phyloP scores from a whole-genome alignment of 92 coral and sea anemone species.

The Galaxea fascicularis region DNA sequence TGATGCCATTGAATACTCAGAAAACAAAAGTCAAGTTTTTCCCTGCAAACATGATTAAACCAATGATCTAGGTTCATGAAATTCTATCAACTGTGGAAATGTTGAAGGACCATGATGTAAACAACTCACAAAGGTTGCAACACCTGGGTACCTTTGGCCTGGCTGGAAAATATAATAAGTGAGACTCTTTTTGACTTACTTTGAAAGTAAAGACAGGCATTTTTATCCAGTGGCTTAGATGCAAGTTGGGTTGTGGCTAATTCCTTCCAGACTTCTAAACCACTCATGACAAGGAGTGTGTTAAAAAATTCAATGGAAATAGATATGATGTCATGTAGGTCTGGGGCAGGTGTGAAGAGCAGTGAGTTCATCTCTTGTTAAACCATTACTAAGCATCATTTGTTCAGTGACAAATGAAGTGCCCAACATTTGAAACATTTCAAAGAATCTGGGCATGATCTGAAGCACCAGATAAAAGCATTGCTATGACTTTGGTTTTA shows the following conservation, averaged over 20 bases:
- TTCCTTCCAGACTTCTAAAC: constrained; percentile 22
- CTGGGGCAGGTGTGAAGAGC: constrained; percentile 46
- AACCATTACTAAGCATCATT: constrained; percentile 27
- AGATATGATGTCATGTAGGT: constrained; percentile 48
- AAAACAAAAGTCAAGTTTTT: not conserved
- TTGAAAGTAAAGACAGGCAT: constrained; percentile 78
- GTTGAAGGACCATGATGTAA: constrained; percentile 44
- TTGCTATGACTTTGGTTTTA: not conserved
- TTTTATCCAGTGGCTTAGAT: constrained; percentile 12
- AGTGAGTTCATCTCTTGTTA: constrained; percentile 47
- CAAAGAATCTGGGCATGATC: not conserved
- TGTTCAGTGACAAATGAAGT: constrained; percentile 14
- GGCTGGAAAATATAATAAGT: not conserved
- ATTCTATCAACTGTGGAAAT: constrained; percentile 34
- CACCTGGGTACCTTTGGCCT: not conserved
- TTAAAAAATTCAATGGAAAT: constrained; percentile 52
- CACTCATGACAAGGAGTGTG: constrained; percentile 18
- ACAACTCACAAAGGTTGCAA: constrained; percentile 31
- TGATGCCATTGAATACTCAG: not conserved
- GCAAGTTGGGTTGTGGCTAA: constrained; percentile 17
- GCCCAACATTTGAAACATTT: not conserved
- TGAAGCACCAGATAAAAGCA: not conserved
- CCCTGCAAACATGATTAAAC: constrained; percentile 15
- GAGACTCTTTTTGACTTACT: constrained; percentile 64
- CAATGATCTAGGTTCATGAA: not conserved